Evolutionary conservation across 1,140 invertebrate species (phyloP).

Genomic region (Brachionus koreanus): DNA sequence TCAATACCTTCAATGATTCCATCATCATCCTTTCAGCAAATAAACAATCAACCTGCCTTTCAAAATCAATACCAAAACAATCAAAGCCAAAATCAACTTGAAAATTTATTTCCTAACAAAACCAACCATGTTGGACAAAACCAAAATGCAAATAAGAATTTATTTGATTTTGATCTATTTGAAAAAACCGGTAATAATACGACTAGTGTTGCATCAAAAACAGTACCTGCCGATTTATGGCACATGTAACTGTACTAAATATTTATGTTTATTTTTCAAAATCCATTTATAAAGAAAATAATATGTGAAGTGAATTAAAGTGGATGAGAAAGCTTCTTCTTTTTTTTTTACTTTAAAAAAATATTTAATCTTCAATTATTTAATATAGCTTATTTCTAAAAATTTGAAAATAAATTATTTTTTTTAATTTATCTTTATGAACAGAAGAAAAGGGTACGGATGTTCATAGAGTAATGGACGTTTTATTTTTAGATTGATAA

Average conservation of each 20-base stretch:
- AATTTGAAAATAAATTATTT: not conserved
- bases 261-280: not conserved
- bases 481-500: too few relatives aligned
- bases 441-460: too few relatives aligned
- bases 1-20: not conserved
- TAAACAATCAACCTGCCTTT: not conserved
- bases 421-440: too few relatives aligned
- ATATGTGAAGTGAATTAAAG: not conserved
- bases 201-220: not conserved
- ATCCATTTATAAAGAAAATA: not conserved
- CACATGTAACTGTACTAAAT: not conserved
- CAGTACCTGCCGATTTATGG: conserved; percentile 5
- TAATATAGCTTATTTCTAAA: not conserved
- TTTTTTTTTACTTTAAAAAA: not conserved
- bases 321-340: not conserved
- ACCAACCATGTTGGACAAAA: not conserved
- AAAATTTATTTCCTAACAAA: not conserved
- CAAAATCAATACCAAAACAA: not conserved
- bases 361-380: not conserved
- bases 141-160: not conserved
- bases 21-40: not conserved
- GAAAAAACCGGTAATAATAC: not conserved
- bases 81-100: not conserved
- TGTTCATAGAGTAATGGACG: too few relatives aligned
- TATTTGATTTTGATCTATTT: not conserved